Conservation (phyloP, 2,888 invertebrate species). For the Phania funesta region DNA sequence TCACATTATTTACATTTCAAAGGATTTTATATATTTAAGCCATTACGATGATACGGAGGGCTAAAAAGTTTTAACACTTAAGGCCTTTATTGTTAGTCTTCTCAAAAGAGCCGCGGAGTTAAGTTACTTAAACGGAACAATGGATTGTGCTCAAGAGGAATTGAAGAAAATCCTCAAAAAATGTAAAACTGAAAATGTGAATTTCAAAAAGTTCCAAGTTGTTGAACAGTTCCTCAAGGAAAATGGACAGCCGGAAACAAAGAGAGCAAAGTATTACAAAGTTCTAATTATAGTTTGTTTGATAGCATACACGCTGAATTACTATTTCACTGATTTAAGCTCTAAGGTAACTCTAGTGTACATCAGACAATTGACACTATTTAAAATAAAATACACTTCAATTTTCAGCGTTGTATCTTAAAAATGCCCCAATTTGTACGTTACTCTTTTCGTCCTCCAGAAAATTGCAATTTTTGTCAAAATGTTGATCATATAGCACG, state of each 20-base stretch:
- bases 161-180: slow-evolving; percentile 69
- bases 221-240: slow-evolving; percentile 59
- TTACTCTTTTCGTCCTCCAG: slow-evolving; percentile 86
- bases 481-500: slow-evolving; percentile 84
- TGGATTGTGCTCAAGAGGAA: slow-evolving; percentile 68
- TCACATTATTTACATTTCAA: slow-evolving; percentile 75
- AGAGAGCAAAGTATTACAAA: slow-evolving; percentile 55
- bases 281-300: slow-evolving; percentile 59
- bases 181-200: slow-evolving; percentile 55
- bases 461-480: slow-evolving; percentile 89
- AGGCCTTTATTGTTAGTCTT: slow-evolving; percentile 26
- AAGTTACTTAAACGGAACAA: slow-evolving; percentile 45
- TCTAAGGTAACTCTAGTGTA: slow-evolving; percentile 68
- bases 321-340: slow-evolving; percentile 72
- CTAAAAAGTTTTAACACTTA: not conserved
- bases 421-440: slow-evolving; percentile 73
- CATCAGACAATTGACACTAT: not conserved
- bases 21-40: slow-evolving; percentile 60
- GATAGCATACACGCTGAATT: slow-evolving; percentile 58
- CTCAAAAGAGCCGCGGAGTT: not conserved
- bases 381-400: not conserved
- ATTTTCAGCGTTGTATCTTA: slow-evolving; percentile 71
- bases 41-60: not conserved
- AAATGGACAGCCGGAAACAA: slow-evolving; percentile 37
- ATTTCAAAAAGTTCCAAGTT: slow-evolving; percentile 46